Base-by-base conservation (phyloP, 37 sponge, comb jelly and placozoan genomes). In the Mnemiopsis leidyi region DNA sequence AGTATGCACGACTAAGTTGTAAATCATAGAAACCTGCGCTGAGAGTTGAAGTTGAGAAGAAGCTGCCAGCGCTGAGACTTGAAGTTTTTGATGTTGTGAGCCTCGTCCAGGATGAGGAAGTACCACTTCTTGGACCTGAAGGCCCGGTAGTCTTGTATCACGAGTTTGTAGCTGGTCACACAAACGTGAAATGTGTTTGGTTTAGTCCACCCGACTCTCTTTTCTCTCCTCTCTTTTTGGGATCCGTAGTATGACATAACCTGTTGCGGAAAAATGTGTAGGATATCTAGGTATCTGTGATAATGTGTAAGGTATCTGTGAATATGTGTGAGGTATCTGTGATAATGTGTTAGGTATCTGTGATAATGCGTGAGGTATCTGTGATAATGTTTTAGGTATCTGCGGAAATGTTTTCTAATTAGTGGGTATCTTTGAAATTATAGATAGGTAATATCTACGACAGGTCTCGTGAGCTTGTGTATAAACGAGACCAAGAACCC, bases 71-170 rank as follows among this genome's bases (percentile, higher is more conserved):
- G 94, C 93, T 99, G 97, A 75, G 97, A 98, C 93, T 99, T 97
- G 94, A 97, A 99, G 93, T 99, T 99, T 94, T 99, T 99, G 92
- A 99, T 99, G 93, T 99, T 96, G 92, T 99, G 99, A 21, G 99
- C 99, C 90, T 99, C 99, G 93, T 99, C 99, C 29, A 99, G 95
- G 61, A 99, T 90, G 18, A 99, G 68, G 93, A 97, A 99, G 38
- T 95, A 95, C 99, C 99, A 99, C 61, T 95, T 96, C 94, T 96
- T 97, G 69, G 96, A 95, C 69, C 97, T 95, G 77, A 99, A 96
- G 0, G 95, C 94, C 28, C 95, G 30, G 92, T 97, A 96, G 79
- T 99, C 99, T 69, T 95, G 90, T 20, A 99, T 96, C 9, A 96
- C 99, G 33, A 99, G 95, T 69, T 99, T 97, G 94, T 99, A 99